Base-by-base conservation (phyloP, 2,797 vertebrate species). In the Leptatherina wallacei region DNA sequence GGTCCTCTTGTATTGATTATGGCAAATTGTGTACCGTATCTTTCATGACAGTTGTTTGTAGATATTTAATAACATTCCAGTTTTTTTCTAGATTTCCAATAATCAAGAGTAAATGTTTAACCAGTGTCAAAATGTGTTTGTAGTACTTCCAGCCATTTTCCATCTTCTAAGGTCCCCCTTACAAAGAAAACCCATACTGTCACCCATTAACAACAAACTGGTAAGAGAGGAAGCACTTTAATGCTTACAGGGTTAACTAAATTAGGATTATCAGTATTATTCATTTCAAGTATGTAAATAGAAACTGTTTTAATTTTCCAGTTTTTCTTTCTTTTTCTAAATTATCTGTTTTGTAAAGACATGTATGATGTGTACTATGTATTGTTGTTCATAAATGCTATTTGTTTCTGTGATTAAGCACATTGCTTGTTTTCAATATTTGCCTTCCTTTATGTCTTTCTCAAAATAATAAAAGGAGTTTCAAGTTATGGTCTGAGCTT, bases 241-340 rank as follows among this genome's bases (percentile, higher is more conserved):
- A 85, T 80, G 92, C 92, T 93, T 93, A 89, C 82, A 88, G 73
- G 73, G 71, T 78, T 57, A 62, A 76, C 85, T 54, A 36, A 66
- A 91, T 85, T 80, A 73, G 80, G 36, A 44, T 83, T 80, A 82
- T 94, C 95, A 95, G 96, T 95, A 95, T 96, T 95, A 94, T 85
- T 67, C 61, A 83, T 88, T 75, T 82, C 66, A 13, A 81, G 61
- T 80, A 85, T 92, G 90, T 83, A 87, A 86, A 90, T 66, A 92
- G 74, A 91, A 79, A 85, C 80, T 93, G 91, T 91, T 90, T 86
- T 85, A 69, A 88, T 91, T 86, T 76, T 84, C 83, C 89, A 80
- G 77, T 89, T 83, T 85, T 88, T 84, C 35, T 85, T 88, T 84
- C 35, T 42, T 80, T 91, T 89, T 81, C 72, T 86, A 85, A 91